phyloP scores from a whole-genome alignment of 2,888 invertebrate genomes.

The Xanthia togata region DNA sequence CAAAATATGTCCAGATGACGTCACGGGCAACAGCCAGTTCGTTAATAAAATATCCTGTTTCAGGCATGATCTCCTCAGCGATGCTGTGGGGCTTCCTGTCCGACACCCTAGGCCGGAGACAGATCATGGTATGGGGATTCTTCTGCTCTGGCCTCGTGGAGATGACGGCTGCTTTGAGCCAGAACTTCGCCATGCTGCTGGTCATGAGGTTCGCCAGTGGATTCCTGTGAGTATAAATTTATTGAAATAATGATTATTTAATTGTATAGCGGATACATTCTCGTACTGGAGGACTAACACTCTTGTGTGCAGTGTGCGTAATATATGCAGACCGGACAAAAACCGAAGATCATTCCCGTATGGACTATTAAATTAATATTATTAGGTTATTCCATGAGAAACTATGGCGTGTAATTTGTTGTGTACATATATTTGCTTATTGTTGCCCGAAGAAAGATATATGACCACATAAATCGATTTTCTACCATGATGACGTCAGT shows the following conservation, averaged over 20 bases:
- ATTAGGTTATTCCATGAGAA: neutral
- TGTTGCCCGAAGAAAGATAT: constrained; percentile 22
- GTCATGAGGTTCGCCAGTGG: constrained; percentile 94
- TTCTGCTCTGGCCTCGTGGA: constrained; percentile 92
- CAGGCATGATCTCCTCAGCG: constrained; percentile 94
- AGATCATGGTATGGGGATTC: constrained; percentile 92
- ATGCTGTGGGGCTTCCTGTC: constrained; percentile 95
- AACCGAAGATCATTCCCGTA: neutral
- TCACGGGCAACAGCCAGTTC: neutral
- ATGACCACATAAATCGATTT: constrained; percentile 26
- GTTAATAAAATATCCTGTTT: constrained; percentile 12
- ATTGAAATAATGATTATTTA: neutral
- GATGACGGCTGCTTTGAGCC: constrained; percentile 91
- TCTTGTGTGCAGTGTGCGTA: neutral
- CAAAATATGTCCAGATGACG: neutral
- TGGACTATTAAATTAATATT: neutral
- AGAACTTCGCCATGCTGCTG: constrained; percentile 92
- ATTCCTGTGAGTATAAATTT: constrained; percentile 91
- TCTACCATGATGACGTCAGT: constrained; percentile 35
- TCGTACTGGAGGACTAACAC: neutral
- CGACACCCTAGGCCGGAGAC: constrained; percentile 93
- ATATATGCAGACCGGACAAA: neutral
- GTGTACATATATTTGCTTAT: neutral
- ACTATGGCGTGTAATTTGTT: neutral
- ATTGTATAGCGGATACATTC: neutral